These are phyloP conservation scores for Perccottus glenii DNA, from an alignment of 2,113 vertebrate species.

Conservation along the genomic window DNA sequence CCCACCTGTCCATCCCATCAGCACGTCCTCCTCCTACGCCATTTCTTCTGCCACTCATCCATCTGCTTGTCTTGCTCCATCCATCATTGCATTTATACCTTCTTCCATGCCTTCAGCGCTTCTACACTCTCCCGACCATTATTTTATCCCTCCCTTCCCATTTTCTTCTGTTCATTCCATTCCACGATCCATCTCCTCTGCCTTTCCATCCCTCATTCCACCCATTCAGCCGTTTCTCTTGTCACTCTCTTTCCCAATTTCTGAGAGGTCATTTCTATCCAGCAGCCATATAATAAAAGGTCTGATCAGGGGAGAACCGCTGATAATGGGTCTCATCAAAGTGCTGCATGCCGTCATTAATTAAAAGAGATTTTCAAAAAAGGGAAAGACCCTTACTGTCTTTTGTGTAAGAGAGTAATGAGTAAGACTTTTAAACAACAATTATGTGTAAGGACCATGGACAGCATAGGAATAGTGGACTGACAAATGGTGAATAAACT, in stretches of 20 bases:
- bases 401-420: not conserved
- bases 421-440: not conserved
- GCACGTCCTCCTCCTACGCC: conserved; percentile 38
- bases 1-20: conserved; percentile 56
- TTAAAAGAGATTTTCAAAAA: not conserved
- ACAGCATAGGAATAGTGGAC: not conserved
- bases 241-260: conserved; percentile 18
- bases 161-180: conserved; percentile 42
- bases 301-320: not conserved
- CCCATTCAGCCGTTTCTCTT: conserved; percentile 32
- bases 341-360: not conserved
- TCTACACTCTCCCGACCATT: conserved; percentile 40
- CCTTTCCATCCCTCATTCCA: conserved; percentile 41
- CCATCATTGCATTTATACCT: conserved; percentile 55
- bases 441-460: conserved; percentile 1
- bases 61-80: conserved; percentile 45
- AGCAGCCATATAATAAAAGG: conserved; percentile 12
- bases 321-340: conserved; percentile 1
- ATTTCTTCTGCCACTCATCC: conserved; percentile 52
- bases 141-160: conserved; percentile 43
- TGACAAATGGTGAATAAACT: not conserved
- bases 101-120: conserved; percentile 51
- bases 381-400: not conserved
- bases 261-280: conserved; percentile 41
- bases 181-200: conserved; percentile 5